A percentile compares a stretch with the other conserved stretches of the same genome.
Evolutionary conservation across 2,797 vertebrate genomes (phyloP).

Genomic region (Halcyon badia): DNA sequence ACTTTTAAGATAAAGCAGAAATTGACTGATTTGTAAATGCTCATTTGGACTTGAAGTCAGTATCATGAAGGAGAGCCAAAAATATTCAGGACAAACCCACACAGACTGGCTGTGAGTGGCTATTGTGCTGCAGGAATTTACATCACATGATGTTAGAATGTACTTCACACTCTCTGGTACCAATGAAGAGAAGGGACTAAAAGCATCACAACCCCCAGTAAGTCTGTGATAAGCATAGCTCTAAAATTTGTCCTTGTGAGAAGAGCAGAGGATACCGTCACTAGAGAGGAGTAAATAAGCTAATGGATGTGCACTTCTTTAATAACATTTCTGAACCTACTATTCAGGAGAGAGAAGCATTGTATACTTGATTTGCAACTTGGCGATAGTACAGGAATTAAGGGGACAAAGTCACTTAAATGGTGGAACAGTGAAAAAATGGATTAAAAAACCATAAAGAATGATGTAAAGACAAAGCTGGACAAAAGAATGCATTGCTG

Average conservation of each 20-base stretch:
- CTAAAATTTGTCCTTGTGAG: neutral
- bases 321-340: neutral
- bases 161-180: neutral
- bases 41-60: neutral
- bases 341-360: neutral
- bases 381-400: neutral
- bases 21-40: neutral
- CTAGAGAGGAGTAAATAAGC: neutral
- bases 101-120: neutral
- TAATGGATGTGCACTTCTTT: neutral
- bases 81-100: neutral
- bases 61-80: neutral
- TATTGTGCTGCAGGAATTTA: neutral
- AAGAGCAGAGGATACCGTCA: neutral
- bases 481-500: neutral
- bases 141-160: neutral
- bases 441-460: fast-evolving
- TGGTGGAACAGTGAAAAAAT: neutral
- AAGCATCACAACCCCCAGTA: neutral
- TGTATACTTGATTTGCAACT: neutral
- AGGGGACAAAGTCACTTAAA: neutral
- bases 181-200: neutral
- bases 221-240: neutral
- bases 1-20: slow-evolving; percentile 6
- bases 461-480: neutral